phyloP scores from a whole-genome alignment of 2,113 vertebrate genomes.

The Himantopus leucocephalus region DNA sequence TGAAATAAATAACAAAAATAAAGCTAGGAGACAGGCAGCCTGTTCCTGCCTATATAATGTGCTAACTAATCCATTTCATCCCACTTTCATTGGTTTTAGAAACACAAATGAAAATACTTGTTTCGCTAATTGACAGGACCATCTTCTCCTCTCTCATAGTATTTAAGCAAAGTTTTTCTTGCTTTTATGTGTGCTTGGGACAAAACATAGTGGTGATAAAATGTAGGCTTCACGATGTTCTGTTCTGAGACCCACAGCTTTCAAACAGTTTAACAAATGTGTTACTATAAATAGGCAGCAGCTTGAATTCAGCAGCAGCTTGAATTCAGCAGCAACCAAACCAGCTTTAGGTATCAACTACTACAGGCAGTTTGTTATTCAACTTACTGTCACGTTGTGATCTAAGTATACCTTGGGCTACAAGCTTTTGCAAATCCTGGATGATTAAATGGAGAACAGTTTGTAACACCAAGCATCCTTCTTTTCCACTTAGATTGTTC shows the following conservation, averaged over 20 bases:
- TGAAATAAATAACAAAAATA: neutral
- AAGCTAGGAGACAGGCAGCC: neutral
- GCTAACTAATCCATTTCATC: neutral
- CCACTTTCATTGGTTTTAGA: neutral
- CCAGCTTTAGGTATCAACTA: neutral
- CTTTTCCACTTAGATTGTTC: neutral
- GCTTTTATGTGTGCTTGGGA: neutral
- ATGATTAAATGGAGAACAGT: neutral
- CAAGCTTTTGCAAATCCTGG: neutral
- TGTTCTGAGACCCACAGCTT: neutral
- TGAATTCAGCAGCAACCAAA: neutral
- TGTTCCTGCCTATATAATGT: neutral
- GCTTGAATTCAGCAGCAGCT: neutral
- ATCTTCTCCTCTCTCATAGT: neutral
- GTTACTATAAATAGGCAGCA: neutral
- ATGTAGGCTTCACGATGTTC: neutral
- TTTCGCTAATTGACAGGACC: neutral
- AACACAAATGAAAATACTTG: neutral
- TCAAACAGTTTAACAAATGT: neutral
- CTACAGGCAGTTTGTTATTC: neutral
- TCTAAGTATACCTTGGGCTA: neutral
- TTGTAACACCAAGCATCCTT: neutral
- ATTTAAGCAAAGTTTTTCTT: neutral
- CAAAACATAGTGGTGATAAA: neutral
- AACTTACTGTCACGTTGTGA: neutral